phyloP scores from a whole-genome alignment of 92 coral and sea anemone genomes.

The Actinostola sp. region DNA sequence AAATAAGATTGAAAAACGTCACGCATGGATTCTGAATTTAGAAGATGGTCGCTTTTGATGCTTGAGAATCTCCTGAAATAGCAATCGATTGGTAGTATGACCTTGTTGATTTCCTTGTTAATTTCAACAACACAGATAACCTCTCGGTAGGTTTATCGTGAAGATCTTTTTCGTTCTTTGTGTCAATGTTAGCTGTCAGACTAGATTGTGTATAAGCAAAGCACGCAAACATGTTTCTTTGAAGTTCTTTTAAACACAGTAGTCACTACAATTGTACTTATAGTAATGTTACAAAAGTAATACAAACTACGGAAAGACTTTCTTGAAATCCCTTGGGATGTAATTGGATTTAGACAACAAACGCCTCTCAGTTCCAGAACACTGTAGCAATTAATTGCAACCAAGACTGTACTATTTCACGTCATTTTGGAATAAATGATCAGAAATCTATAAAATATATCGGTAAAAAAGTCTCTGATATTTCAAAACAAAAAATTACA shows the following conservation, averaged over 20 bases:
- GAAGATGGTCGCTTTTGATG: background rate
- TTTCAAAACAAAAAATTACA: no score
- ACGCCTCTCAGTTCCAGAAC: background rate
- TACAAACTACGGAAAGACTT: background rate
- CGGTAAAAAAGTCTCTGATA: no score
- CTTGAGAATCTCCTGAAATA: background rate
- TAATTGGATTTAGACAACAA: background rate
- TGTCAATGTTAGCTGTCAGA: constrained; percentile 8
- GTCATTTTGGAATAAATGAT: no score
- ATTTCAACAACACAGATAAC: background rate
- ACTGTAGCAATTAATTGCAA: no score
- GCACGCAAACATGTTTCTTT: background rate
- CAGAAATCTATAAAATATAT: no score
- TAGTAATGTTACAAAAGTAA: no score
- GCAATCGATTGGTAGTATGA: background rate
- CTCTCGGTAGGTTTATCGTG: background rate
- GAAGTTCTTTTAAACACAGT: background rate
- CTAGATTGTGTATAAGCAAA: background rate
- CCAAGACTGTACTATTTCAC: background rate
- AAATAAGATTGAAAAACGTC: background rate
- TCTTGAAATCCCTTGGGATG: background rate
- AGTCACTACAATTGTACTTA: no score
- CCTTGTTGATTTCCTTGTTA: background rate
- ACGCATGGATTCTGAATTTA: constrained; percentile 2
- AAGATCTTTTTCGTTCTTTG: constrained; percentile 6